Conservation (phyloP, 1,140 invertebrate species). For the Chlorops oryzae region DNA sequence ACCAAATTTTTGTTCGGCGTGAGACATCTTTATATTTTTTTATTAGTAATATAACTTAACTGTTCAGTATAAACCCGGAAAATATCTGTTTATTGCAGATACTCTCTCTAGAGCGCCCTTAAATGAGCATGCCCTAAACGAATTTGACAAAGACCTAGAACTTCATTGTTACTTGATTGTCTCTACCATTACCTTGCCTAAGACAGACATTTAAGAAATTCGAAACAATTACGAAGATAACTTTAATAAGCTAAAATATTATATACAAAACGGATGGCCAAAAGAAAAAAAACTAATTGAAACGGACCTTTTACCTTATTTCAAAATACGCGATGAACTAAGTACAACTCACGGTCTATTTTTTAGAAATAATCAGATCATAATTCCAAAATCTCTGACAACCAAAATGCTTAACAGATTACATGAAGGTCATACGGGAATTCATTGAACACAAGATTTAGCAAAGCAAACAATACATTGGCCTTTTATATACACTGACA, state of each 20-base stretch:
- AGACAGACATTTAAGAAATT: constrained; percentile 26
- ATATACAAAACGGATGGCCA: constrained; percentile 43
- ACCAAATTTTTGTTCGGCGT: too few relatives aligned
- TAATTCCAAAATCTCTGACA: constrained; percentile 33
- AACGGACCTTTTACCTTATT: constrained; percentile 29
- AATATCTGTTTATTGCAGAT: constrained; percentile 47
- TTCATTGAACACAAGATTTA: constrained; percentile 35
- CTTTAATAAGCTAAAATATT: constrained; percentile 24
- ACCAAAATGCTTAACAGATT: constrained; percentile 35
- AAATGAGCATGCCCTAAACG: too few relatives aligned
- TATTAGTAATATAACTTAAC: constrained; percentile 46
- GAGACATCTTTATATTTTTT: too few relatives aligned
- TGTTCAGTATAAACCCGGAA: constrained; percentile 45
- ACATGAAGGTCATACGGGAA: constrained; percentile 49
- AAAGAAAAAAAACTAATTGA: constrained; percentile 26
- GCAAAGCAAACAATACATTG: constrained; percentile 47
- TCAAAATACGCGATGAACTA: constrained; percentile 35
- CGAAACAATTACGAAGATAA: constrained; percentile 20
- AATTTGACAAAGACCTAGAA: constrained; percentile 37
- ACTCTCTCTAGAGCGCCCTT: too few relatives aligned
- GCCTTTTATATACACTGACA: constrained; percentile 48
- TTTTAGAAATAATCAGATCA: constrained; percentile 30
- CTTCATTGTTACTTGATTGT: constrained; percentile 15
- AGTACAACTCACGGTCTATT: constrained; percentile 32
- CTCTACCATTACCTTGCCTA: constrained; percentile 23